Evolutionary conservation across 2,797 vertebrate genomes (phyloP).

Genomic region (Pangasius mekongensis): DNA sequence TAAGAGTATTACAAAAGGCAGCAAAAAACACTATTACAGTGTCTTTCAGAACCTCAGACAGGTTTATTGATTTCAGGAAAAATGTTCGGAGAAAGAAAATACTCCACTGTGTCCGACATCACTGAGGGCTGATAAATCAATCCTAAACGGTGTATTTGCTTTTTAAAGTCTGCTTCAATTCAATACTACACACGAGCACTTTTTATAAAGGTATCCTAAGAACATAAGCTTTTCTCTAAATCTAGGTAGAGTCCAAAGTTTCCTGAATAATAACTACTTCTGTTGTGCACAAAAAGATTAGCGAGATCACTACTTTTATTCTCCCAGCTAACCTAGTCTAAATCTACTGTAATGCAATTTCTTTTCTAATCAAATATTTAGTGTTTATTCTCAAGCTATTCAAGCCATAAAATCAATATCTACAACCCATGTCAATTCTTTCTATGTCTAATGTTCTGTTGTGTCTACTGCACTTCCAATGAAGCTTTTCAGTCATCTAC

Average conservation of each 20-base stretch:
- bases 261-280: background rate
- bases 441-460: background rate
- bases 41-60: background rate
- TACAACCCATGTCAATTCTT: too few relatives aligned
- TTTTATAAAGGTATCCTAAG: background rate
- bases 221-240: background rate
- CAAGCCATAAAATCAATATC: too few relatives aligned
- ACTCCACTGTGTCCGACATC: background rate
- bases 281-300: background rate
- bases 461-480: background rate
- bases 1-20: background rate
- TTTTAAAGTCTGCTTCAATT: background rate
- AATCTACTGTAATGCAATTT: background rate
- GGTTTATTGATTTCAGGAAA: slow-evolving; percentile 24
- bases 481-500: background rate
- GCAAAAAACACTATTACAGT: background rate
- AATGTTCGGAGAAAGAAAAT: background rate
- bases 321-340: too few relatives aligned
- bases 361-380: background rate
- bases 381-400: background rate
- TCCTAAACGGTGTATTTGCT: background rate
- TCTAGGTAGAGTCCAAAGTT: background rate
- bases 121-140: slow-evolving; percentile 12
- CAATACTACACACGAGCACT: background rate
- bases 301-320: too few relatives aligned